Evolutionary conservation across 2,797 vertebrate species (phyloP).

Genomic region (Apogon hyalosoma): DNA sequence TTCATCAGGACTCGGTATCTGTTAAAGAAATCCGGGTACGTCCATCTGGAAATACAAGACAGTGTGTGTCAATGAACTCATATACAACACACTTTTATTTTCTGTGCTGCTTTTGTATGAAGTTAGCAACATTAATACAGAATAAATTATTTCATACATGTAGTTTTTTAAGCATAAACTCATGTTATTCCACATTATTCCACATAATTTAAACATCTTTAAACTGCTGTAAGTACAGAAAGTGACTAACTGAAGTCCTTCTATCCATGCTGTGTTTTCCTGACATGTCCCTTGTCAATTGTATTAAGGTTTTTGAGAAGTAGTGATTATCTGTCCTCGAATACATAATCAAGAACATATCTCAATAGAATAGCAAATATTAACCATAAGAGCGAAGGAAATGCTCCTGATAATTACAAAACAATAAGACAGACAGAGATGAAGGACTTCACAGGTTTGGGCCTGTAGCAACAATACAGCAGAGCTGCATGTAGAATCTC

Average conservation of each 20-base stretch:
- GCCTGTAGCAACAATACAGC: no score
- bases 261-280: neutral
- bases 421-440: no score
- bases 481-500: no score
- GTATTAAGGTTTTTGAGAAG: neutral
- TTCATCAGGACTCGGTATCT: conserved; percentile 93
- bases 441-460: no score
- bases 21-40: conserved; percentile 93
- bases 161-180: no score
- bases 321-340: no score
- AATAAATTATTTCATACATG: no score
- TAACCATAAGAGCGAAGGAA: no score
- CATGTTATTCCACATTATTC: no score
- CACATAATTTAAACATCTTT: neutral
- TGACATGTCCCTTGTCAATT: neutral
- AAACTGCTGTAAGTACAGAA: neutral
- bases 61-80: neutral
- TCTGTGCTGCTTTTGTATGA: neutral
- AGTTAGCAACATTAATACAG: neutral
- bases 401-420: no score
- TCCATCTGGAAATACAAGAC: conserved; percentile 85
- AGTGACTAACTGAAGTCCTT: neutral
- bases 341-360: no score
- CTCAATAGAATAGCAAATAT: no score
- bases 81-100: neutral